Base-by-base conservation (phyloP, 2,888 invertebrate genomes). In the Sialis fuliginosa region DNA sequence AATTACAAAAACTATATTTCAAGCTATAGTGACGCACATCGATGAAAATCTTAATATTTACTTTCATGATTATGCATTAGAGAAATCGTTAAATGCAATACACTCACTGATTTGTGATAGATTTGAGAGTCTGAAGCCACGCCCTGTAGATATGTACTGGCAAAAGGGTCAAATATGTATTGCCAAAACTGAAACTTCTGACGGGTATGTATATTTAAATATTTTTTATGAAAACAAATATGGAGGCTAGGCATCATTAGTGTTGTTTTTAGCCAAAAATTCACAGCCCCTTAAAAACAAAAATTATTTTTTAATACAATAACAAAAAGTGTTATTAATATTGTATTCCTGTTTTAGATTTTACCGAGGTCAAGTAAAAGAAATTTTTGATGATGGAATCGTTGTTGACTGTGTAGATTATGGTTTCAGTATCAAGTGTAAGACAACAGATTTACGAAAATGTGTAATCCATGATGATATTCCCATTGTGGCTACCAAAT, bases 341-440 rank as follows among this genome's bases (percentile, higher is more conserved):
- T 22, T 22, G 4, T 22, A 22, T 22, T 22, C 4, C 22, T 22
- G 22, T 22, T 22, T 22, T 7, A 65, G 67, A 10, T 83, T 81
- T 70, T 88, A 88, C 61, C 70, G 90, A 48, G 87, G 78, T 6
- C 65, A 67, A 56, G 69, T 86, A 2, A 1, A 66, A 1, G 61
- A 69, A 45, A 64, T 72, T 1, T 57, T 65, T 39, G n/a, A 30
- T 8, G 32, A 39, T 31, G 13, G 10, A 6, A 65, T 78, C 51
- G 51, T 68, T 47, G 76, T 88, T 0, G 67, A 73, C 45, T 88
- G 85, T 63, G 71, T 90, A 1, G 91, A 91, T 64, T 91, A 83
- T 57, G 91, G 91, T 0, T 89, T 87, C 58, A 67, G 74, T 39
- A 89, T 90, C 60, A 60, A 62, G 0, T 75, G 81, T 48, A 54